Evolutionary conservation across 2,888 invertebrate genomes (phyloP).

Genomic region (Argyresthia goedartella): DNA sequence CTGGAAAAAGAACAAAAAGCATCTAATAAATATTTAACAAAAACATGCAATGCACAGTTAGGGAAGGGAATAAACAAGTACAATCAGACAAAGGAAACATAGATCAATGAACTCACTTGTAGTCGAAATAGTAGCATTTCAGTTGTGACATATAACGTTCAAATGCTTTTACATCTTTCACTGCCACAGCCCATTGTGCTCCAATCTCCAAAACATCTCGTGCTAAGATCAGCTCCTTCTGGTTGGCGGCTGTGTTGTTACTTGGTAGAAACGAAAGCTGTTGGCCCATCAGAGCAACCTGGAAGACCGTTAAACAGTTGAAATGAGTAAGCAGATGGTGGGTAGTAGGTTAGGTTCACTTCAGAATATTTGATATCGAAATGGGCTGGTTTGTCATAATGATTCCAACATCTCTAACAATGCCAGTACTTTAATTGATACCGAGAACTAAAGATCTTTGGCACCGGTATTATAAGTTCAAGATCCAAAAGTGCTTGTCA

Average conservation of each 20-base stretch:
- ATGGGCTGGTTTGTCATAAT: too few relatives aligned
- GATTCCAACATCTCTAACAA: too few relatives aligned
- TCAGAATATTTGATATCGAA: too few relatives aligned
- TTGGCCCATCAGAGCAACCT: conserved; percentile 81
- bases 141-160: conserved; percentile 98
- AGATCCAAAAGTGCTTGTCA: conserved; percentile 2
- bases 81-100: not conserved
- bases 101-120: conserved; percentile 70
- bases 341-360: too few relatives aligned
- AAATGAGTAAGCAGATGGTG: not conserved
- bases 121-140: conserved; percentile 97
- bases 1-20: conserved; percentile 25
- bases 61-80: not conserved
- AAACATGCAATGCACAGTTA: not conserved
- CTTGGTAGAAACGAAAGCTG: conserved; percentile 89
- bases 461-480: not conserved
- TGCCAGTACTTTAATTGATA: not conserved
- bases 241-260: conserved; percentile 77
- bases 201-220: conserved; percentile 96
- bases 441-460: not conserved
- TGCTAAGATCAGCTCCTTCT: conserved; percentile 87
- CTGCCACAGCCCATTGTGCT: conserved; percentile 94
- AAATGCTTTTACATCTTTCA: conserved; percentile 93
- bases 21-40: not conserved
- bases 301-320: conserved; percentile 26